Percentiles rank a stretch among this genome's conserved stretches.
phyloP scores from a whole-genome alignment of 2,888 invertebrate species.

The Idaea straminata region DNA sequence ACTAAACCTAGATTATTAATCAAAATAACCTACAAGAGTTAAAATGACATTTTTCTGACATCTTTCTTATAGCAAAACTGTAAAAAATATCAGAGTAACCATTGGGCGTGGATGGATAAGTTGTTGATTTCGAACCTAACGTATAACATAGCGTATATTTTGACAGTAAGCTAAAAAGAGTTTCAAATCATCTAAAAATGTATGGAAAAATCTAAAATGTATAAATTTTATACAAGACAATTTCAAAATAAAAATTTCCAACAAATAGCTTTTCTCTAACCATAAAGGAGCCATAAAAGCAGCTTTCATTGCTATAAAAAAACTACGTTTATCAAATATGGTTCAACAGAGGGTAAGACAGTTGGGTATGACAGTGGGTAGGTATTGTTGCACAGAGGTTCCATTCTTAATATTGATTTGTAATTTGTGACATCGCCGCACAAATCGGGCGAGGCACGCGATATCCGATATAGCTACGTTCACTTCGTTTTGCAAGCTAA shows the following conservation, averaged over 20 bases:
- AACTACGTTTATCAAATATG: neutral
- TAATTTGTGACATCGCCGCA: conserved; percentile 34
- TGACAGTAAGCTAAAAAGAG: too few relatives aligned
- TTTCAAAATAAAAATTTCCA: neutral
- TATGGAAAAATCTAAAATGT: too few relatives aligned
- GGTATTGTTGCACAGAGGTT: neutral
- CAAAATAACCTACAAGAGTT: too few relatives aligned
- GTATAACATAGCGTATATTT: too few relatives aligned
- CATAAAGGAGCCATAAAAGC: neutral
- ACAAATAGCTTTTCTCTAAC: neutral
- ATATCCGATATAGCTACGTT: conserved; percentile 19
- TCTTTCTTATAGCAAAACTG: too few relatives aligned
- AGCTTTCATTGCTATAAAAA: neutral
- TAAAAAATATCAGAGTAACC: too few relatives aligned
- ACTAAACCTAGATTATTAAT: too few relatives aligned
- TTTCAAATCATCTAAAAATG: too few relatives aligned
- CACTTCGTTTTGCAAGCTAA: neutral
- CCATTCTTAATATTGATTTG: conserved; percentile 32
- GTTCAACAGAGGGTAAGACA: neutral
- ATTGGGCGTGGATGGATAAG: too few relatives aligned
- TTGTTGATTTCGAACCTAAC: too few relatives aligned
- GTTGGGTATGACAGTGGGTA: neutral
- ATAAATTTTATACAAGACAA: too few relatives aligned
- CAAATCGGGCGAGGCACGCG: conserved; percentile 32
- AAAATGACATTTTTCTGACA: too few relatives aligned